Percentiles rank a stretch among this genome's conserved stretches.
Conservation (phyloP, 2,888 invertebrate genomes). For the Stratiomys singularior region DNA sequence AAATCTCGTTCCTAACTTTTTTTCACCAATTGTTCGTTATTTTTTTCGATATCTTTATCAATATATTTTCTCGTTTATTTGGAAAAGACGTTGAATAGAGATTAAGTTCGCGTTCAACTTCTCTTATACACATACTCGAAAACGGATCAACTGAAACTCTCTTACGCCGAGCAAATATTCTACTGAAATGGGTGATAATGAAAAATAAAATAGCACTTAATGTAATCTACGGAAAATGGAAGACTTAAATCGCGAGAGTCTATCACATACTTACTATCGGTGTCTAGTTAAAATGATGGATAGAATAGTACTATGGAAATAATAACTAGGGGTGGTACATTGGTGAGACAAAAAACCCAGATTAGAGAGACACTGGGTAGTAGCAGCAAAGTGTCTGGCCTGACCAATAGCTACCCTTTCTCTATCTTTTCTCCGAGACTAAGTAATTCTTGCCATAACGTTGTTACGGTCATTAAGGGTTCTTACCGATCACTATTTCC, state of each 20-base stretch:
- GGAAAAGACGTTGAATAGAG: constrained; percentile 1
- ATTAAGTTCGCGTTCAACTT: constrained; percentile 13
- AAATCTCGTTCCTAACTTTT: constrained; percentile 4
- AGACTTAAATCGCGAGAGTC: constrained; percentile 7
- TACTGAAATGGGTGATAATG: constrained; percentile 34
- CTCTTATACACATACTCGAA: neutral
- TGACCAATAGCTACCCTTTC: neutral
- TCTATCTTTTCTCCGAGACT: neutral
- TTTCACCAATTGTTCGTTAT: neutral
- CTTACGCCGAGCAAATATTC: constrained; percentile 32
- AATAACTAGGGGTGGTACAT: constrained; percentile 22
- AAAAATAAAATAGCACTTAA: constrained; percentile 31
- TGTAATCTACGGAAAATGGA: constrained; percentile 11
- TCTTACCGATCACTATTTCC: constrained; percentile 13
- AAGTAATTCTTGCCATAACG: neutral
- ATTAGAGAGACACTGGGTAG: constrained; percentile 1
- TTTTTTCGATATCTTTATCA: constrained; percentile 45
- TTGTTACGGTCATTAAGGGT: constrained; percentile 27
- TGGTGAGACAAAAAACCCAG: constrained; percentile 17
- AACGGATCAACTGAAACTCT: neutral
- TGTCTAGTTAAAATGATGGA: constrained; percentile 32
- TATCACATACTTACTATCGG: constrained; percentile 2
- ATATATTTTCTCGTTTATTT: constrained; percentile 22
- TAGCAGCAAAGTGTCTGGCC: neutral
- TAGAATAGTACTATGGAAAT: constrained; percentile 21